These are phyloP conservation scores for Cichlasoma orientale DNA, from an alignment of 2,797 vertebrate species.

Conservation along the genomic window DNA sequence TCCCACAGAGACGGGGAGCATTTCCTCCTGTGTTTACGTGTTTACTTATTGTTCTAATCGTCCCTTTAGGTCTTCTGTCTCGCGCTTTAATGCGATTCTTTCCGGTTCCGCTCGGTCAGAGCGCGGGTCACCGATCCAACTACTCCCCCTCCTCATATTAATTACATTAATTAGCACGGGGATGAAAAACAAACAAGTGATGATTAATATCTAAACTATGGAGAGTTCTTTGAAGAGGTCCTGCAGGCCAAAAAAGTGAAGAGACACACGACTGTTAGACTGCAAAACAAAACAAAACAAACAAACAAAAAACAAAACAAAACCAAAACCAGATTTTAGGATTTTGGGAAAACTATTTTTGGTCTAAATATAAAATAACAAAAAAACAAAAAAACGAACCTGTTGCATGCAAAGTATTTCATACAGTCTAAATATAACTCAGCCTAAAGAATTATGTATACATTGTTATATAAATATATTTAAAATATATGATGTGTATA, in stretches of 20 bases:
- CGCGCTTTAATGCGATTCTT: constrained; percentile 82
- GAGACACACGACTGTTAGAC: constrained; percentile 15
- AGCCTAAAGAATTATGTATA: not conserved
- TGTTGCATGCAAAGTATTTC: not conserved
- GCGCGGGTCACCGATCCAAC: constrained; percentile 76
- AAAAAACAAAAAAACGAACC: not conserved
- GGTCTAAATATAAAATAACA: not conserved
- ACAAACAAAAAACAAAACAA: not conserved
- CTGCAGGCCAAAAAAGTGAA: constrained; percentile 32
- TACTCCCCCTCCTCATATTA: constrained; percentile 66
- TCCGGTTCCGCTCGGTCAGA: constrained; percentile 84
- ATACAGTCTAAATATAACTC: not conserved
- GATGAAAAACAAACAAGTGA: constrained; percentile 73
- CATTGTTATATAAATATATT: not conserved
- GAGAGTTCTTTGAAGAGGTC: constrained; percentile 58
- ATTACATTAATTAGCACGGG: constrained; percentile 80
- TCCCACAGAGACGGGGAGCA: constrained; percentile 51
- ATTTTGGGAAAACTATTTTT: not conserved
- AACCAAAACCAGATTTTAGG: not conserved
- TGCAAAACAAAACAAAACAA: not conserved
- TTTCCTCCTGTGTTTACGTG: constrained; percentile 74
- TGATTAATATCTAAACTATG: constrained; percentile 71
- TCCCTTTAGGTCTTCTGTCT: constrained; percentile 72
- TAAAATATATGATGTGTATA: not conserved
- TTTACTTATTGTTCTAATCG: constrained; percentile 81